Conservation (phyloP, 2,113 vertebrate genomes). For the Chaetorhynchus papuensis region DNA sequence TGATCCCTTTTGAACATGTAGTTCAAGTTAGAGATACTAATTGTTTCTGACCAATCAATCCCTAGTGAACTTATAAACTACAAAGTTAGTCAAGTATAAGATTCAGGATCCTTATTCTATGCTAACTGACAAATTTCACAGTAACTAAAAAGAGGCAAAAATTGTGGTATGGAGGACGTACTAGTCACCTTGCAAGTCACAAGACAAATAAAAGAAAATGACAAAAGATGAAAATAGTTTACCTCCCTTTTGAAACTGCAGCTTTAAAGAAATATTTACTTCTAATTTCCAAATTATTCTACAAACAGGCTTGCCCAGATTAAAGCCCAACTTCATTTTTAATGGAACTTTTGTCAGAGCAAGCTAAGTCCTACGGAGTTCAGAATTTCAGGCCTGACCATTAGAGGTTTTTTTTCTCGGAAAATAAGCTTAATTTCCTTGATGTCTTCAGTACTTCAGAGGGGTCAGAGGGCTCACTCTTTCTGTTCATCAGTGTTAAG, state of each 20-base stretch:
- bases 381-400: not conserved
- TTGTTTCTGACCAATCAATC: not conserved
- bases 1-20: not conserved
- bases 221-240: not conserved
- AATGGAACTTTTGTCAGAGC: not conserved
- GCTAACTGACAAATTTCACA: not conserved
- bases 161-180: accelerated
- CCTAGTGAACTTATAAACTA: not conserved
- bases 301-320: not conserved
- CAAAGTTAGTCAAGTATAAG: not conserved
- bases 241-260: not conserved
- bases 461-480: not conserved
- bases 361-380: not conserved
- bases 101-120: not conserved
- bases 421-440: not conserved
- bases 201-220: not conserved
- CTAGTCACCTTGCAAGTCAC: not conserved
- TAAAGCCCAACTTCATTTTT: not conserved
- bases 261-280: not conserved
- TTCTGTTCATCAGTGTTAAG: not conserved
- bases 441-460: not conserved
- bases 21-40: not conserved
- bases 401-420: not conserved
- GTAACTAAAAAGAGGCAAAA: not conserved
- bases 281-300: not conserved